These are phyloP conservation scores for Ascidia mentula DNA, from an alignment of 23 tunicate species.

Conservation along the genomic window DNA sequence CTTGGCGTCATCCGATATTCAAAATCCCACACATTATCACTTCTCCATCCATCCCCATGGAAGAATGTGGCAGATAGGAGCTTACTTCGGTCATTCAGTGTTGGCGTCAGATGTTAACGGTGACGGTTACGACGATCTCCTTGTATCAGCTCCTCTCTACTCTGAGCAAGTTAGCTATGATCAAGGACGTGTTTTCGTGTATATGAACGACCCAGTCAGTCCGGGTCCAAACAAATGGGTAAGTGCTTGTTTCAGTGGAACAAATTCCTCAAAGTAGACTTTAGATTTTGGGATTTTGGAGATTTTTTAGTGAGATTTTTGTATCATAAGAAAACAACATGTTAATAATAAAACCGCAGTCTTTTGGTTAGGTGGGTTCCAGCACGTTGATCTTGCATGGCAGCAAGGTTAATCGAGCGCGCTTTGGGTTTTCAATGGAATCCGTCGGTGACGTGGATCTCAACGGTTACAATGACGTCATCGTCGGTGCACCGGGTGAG, in stretches of 20 bases:
- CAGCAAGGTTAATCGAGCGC: background rate
- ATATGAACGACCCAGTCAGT: slow-evolving; percentile 13
- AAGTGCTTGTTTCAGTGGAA: background rate
- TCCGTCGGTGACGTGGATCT: slow-evolving; percentile 26
- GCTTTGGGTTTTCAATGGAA: slow-evolving; percentile 25
- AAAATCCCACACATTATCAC: background rate
- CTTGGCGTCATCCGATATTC: background rate
- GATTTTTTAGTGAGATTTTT: too few relatives aligned
- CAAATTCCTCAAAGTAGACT: too few relatives aligned
- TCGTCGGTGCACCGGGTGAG: slow-evolving; percentile 33
- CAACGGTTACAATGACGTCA: slow-evolving; percentile 39
- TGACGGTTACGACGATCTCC: slow-evolving; percentile 13
- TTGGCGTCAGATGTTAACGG: slow-evolving; percentile 7
- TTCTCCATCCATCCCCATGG: background rate
- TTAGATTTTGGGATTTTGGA: background rate
- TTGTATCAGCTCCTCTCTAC: slow-evolving; percentile 30
- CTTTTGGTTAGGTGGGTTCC: too few relatives aligned
- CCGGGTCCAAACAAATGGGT: slow-evolving; percentile 12
- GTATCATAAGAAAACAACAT: too few relatives aligned
- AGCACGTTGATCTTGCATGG: slow-evolving; percentile 21
- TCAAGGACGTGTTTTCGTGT: slow-evolving; percentile 30
- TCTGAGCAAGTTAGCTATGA: slow-evolving; percentile 15
- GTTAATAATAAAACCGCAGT: too few relatives aligned
- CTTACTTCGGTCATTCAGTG: slow-evolving; percentile 30
- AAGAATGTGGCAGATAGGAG: slow-evolving; percentile 34